These are phyloP conservation scores for Archips xylosteana DNA, from an alignment of 2,888 invertebrate species.

Conservation along the genomic window DNA sequence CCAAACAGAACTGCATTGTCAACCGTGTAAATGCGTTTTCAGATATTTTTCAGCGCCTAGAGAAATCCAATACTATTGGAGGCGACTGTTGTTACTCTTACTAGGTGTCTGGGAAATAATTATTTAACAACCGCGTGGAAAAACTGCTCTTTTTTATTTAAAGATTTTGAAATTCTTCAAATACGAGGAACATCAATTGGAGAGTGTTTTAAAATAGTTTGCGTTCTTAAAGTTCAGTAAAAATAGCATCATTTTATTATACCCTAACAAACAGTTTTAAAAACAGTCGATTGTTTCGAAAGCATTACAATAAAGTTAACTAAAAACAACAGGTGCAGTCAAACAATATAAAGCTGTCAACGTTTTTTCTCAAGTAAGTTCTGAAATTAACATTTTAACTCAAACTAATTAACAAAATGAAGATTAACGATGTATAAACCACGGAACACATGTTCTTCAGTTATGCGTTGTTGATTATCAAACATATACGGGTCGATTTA, in stretches of 20 bases:
- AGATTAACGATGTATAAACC: slow-evolving; percentile 33
- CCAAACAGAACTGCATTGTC: too few relatives aligned
- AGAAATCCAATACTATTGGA: too few relatives aligned
- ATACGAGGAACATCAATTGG: background rate
- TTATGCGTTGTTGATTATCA: slow-evolving; percentile 1
- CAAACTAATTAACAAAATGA: slow-evolving; percentile 33
- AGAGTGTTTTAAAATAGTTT: background rate
- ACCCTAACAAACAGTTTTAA: background rate
- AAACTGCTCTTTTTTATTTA: too few relatives aligned
- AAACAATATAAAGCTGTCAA: slow-evolving; percentile 17
- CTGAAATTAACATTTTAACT: slow-evolving; percentile 18
- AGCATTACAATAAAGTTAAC: background rate
- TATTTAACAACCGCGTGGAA: too few relatives aligned
- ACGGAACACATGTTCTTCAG: slow-evolving; percentile 32
- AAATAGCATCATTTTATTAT: background rate
- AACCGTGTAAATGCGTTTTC: too few relatives aligned
- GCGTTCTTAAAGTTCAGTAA: background rate
- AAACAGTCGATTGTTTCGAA: background rate
- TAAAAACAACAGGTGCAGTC: slow-evolving; percentile 32
- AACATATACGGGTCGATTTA: slow-evolving; percentile 27
- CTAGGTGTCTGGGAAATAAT: too few relatives aligned
- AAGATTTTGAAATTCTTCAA: background rate
- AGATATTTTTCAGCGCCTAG: too few relatives aligned
- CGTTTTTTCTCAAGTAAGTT: slow-evolving; percentile 18
- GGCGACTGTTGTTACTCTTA: too few relatives aligned